These are phyloP conservation scores for Aurelia aurita complex sp. Pacific DNA, from an alignment of 30 jellyfish, hydroid and myxozoan species.

Conservation along the genomic window DNA sequence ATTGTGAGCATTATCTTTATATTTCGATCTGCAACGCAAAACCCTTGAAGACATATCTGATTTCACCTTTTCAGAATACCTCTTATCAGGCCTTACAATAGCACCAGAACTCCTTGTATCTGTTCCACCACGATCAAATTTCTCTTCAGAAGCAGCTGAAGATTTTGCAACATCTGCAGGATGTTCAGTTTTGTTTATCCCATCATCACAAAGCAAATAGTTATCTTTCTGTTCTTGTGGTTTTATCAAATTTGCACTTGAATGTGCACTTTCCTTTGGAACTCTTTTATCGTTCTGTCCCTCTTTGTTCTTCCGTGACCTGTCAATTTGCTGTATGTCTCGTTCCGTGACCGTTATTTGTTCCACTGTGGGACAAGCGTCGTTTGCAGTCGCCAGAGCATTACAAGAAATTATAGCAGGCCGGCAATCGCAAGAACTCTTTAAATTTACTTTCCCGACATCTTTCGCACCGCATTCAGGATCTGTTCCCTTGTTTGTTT, in stretches of 20 bases:
- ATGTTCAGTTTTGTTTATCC: background rate
- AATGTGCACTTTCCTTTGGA: background rate
- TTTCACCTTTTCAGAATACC: background rate
- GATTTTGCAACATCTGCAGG: background rate
- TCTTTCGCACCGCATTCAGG: background rate
- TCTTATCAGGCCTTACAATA: background rate
- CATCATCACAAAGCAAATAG: background rate
- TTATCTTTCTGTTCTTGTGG: background rate
- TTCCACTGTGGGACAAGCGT: background rate
- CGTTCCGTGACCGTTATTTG: too few species aligned
- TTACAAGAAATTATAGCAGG: background rate
- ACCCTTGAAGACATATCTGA: background rate
- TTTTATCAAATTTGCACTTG: too few species aligned
- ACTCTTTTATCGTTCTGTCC: background rate
- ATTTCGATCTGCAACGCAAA: too few species aligned
- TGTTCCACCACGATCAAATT: background rate
- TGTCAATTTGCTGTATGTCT: too few species aligned
- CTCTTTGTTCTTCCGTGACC: background rate
- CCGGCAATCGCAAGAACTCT: background rate
- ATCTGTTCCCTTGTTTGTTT: too few species aligned
- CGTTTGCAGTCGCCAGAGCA: background rate
- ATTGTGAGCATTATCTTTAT: too few species aligned
- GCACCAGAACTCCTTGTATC: background rate
- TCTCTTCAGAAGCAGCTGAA: background rate
- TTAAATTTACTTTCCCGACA: background rate